Conservation (phyloP, 1,140 invertebrate species). For the Bombus waltoni region DNA sequence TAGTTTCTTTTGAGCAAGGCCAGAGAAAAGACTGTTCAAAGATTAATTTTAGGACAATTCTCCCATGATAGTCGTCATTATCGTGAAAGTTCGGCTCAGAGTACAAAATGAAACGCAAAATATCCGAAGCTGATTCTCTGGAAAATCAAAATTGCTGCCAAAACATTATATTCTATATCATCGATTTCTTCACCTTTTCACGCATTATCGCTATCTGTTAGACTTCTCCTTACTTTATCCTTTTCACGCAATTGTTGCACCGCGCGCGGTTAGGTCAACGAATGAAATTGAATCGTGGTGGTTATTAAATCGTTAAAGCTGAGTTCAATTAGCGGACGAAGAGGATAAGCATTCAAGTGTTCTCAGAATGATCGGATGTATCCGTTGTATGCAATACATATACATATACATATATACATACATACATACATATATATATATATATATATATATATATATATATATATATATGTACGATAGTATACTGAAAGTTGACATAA, state of each 20-base stretch:
- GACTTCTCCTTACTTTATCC: not conserved
- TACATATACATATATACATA: no score
- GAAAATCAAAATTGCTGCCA: no score
- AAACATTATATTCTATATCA: not conserved
- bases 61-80: no score
- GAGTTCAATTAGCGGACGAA: not conserved
- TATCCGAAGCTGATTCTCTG: not conserved
- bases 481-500: not conserved
- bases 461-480: no score
- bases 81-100: not conserved
- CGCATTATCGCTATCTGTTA: not conserved
- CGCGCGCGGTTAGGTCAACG: not conserved
- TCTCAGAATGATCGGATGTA: not conserved
- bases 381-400: not conserved
- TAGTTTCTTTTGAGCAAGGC: not conserved
- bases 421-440: not conserved
- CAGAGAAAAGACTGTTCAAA: not conserved
- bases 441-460: not conserved
- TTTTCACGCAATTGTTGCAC: not conserved
- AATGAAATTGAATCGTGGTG: not conserved
- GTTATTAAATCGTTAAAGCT: not conserved
- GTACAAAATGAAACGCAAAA: not conserved
- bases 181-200: not conserved
- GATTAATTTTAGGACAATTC: not conserved
- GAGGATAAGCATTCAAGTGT: not conserved